Base-by-base conservation (phyloP, 2,113 vertebrate species). In the Gallinago paraguaiae region DNA sequence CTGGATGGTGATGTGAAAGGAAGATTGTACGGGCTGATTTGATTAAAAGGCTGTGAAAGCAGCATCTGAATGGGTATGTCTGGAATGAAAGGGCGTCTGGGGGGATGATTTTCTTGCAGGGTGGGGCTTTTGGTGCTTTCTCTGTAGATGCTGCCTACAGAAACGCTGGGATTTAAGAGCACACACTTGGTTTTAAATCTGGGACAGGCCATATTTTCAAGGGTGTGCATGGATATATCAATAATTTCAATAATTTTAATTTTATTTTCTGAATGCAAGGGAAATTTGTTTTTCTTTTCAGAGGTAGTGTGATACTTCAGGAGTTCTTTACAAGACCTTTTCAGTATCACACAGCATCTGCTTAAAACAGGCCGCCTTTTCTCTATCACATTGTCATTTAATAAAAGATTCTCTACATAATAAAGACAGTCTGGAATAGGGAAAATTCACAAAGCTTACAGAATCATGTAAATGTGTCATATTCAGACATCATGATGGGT, bases 41-140 rank as follows among this genome's bases (percentile, higher is more conserved):
- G 88, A 93, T 93, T 89, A 96, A 94, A 95, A 91, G 70, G n/a
- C 91, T 89, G 86, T 94, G 95, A 92, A 97, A 82, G 89, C 80
- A 71, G 57, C 0, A 0, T 61, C 86, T 97, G 92, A 95, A 93
- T 91, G 88, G 59, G 57, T 68, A 65, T 72, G 88, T 87, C 86
- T 96, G 84, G 88, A 96, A 91, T 85, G 81, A 96, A 94, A 92
- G 37, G 67, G 16, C 0, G 0, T 87, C 91, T 89, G 48, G 53
- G 45, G 70, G 61, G 41, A 75, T 53, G 45, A 45, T 86, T 87
- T 84, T 92, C 24, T 75, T 82, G 53, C 22, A 76, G 65, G 64
- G 61, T 90, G 88, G 82, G 53, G 35, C 35, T 84, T 83, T 86
- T 60, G 61, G 51, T 68, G 48, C 35, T 90, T 45, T 10, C 7